Base-by-base conservation (phyloP, 2,888 invertebrate species). In the Dynastes maya region DNA sequence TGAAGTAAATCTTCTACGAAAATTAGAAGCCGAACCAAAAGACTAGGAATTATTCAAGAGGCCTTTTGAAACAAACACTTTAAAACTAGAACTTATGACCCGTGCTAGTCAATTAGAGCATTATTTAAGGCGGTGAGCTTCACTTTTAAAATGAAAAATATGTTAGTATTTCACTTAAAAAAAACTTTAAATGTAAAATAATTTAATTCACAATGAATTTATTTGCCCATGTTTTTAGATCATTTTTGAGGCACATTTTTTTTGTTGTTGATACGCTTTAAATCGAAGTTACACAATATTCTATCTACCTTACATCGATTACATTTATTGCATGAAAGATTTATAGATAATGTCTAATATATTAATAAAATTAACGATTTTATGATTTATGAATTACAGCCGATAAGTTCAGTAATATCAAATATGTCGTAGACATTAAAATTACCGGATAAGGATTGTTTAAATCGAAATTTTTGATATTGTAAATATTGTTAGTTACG, bases 331-430 rank as follows among this genome's bases (percentile, higher is more conserved):
- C 16, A 55, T 45, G 55, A 55, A 22, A 55, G 55, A 55, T 55
- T 55, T 55, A 16, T 4, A 53, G 70, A 70, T 70, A 70, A 53
- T 51, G 70, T 70, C 51, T n/a, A 70, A 70, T 70, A 70, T 13
- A 53, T 51, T 51, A 53, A 70, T 70, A 70, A 51, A 70, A 32
- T 51, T 11, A 51, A 27, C 51, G 29, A 53, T 70, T 32, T 70
- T 70, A 70, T 51, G 70, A 70, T 51, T 70, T 70, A 70, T 51
- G 32, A 13, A 32, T 70, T 70, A 70, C 11, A 22, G 27, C 27
- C 51, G 70, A 70, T 70, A 70, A 45, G 45, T 45, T 45, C 45
- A 11, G 2, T 8, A 70, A 70, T 70, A 68, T n/a, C 13, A 2
- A 29, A 13, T 64, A 13, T 9, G 55, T 45, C 45, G 55, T 55